Evolutionary conservation across 2,797 vertebrate genomes (phyloP), one percentile per base, ranked within the genome.

Genomic region (Catamblyrhynchus diadema): DNA sequence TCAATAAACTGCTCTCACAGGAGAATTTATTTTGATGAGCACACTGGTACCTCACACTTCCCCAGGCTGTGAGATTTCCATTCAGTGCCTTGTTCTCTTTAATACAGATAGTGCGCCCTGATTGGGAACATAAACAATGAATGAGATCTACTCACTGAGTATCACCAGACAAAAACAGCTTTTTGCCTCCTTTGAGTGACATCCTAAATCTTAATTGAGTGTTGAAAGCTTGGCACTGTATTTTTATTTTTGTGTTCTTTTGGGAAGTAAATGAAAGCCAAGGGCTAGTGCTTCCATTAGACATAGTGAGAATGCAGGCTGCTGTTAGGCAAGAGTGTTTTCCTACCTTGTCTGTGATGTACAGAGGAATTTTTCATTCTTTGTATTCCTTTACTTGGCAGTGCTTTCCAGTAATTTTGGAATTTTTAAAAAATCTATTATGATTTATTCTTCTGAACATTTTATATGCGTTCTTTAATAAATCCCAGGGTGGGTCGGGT

Each of bases 1-100:
- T 95, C 96, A 95, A 96, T 96, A 96, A 96, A 95, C 54, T 81
- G 89, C 77, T 94, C 92, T 95, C 92, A 42, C 70, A 71, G 94
- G 91, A 88, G 79, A 81, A 53, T 92, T 93, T 92, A 77, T 91
- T 92, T 69, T 73, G 89, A 79, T 93, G 88, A 75, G 57, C 28
- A 4, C 75, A 5, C 59, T 59, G 70, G 48, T 75, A 23, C 42
- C 81, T 86, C 14, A 8, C 61, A 2, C 44, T 65, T 85, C 62
- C 69, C 64, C 53, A 35, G 45, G 81, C 86, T 66, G 30, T 30
- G 50, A 79, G 65, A 51, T 47, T 88, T 91, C 79, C 57, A 72
- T 86, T 79, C 86, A 79, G 42, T 65, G 45, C 25, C 69, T 33
- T 64, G 72, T 88, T 33, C 62, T 70, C 32, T 64, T 77, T 75